Percentiles rank a stretch among this genome's conserved stretches.
Evolutionary conservation across 2,888 invertebrate species (phyloP).

Genomic region (Meteorus cinctellus): DNA sequence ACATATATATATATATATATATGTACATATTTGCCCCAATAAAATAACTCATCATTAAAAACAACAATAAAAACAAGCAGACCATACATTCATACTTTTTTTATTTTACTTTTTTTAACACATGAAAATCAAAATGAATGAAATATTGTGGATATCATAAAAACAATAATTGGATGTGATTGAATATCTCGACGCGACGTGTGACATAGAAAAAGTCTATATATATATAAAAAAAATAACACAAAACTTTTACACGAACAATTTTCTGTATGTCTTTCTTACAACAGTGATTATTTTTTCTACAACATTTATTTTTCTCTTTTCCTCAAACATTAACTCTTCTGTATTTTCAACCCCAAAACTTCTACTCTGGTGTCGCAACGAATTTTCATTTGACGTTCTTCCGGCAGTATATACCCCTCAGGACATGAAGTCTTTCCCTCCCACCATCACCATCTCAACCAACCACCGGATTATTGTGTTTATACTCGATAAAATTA

Average conservation of each 20-base stretch:
- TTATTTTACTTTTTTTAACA: neutral
- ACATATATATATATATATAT: too few relatives aligned
- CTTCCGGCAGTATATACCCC: neutral
- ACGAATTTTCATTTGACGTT: conserved; percentile 13
- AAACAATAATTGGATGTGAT: neutral
- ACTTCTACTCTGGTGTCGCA: neutral
- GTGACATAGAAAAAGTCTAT: neutral
- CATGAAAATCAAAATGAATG: neutral
- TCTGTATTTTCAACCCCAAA: neutral
- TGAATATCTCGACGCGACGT: neutral
- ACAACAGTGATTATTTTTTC: neutral
- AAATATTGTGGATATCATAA: neutral
- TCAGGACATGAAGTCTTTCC: neutral
- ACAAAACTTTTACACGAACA: neutral
- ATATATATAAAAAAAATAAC: neutral
- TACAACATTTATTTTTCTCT: neutral
- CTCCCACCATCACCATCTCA: neutral
- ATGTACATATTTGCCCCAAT: too few relatives aligned
- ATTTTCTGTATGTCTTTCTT: neutral
- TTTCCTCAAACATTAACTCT: neutral
- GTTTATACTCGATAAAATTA: conserved; percentile 31
- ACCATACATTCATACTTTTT: neutral
- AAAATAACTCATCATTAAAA: too few relatives aligned
- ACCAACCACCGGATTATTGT: conserved; percentile 24
- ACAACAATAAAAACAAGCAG: neutral